Percentiles rank a stretch among this genome's conserved stretches.
Evolutionary conservation across 2,888 invertebrate genomes (phyloP).

Genomic region (Troides helena): DNA sequence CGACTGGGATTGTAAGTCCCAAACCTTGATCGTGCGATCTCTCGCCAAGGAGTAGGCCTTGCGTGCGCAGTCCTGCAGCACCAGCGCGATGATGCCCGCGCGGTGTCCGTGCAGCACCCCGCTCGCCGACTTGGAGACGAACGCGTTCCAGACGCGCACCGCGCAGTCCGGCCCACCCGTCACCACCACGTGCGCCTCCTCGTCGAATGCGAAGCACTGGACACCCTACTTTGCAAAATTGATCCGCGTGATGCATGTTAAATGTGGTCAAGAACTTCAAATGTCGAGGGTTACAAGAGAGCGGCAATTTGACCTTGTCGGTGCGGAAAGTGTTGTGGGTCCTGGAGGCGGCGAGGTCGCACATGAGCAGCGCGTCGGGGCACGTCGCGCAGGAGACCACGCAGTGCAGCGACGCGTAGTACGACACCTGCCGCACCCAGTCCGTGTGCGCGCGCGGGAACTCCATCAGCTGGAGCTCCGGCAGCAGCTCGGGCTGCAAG

Average conservation of each 20-base stretch:
- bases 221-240: conserved; percentile 69
- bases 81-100: conserved; percentile 83
- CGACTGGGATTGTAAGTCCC: conserved; percentile 84
- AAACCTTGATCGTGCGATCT: conserved; percentile 87
- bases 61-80: conserved; percentile 83
- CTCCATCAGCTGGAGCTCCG: conserved; percentile 76
- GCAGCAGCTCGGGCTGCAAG: conserved; percentile 67
- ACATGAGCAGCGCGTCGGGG: conserved; percentile 80
- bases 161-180: conserved; percentile 89
- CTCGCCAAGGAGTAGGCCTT: conserved; percentile 86
- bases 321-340: conserved; percentile 80
- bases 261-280: too few species aligned
- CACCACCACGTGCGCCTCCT: conserved; percentile 80
- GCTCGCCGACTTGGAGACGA: conserved; percentile 84
- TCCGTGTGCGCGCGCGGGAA: conserved; percentile 81
- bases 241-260: too few species aligned
- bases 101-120: conserved; percentile 84
- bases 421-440: conserved; percentile 86
- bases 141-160: conserved; percentile 90
- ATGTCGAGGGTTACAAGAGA: too few species aligned
- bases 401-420: conserved; percentile 82
- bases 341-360: conserved; percentile 80
- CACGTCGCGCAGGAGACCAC: conserved; percentile 86
- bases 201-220: conserved; percentile 82
- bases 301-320: conserved; percentile 55